Evolutionary conservation across 2,888 invertebrate genomes (phyloP).

Genomic region (Tenodera sinensis): DNA sequence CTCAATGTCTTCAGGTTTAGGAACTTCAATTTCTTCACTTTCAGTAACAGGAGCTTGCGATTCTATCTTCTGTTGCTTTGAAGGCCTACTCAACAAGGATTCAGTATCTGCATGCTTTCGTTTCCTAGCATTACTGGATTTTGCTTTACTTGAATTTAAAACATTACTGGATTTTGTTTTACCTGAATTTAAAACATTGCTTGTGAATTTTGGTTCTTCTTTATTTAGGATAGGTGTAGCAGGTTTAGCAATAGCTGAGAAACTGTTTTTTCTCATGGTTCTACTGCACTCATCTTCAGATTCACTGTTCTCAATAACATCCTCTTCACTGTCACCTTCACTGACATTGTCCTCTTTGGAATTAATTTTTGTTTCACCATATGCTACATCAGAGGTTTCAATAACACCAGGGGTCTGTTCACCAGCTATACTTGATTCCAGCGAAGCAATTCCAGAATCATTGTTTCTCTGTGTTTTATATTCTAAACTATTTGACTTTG

Average conservation of each 20-base stretch:
- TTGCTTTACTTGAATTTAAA: background rate
- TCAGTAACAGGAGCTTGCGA: background rate
- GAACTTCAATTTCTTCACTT: background rate
- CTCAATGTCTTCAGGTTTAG: slow-evolving; percentile 12
- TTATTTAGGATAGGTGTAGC: too few relatives aligned
- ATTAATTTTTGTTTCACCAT: slow-evolving; percentile 29
- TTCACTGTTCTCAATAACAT: slow-evolving; percentile 65
- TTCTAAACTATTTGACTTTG: slow-evolving; percentile 35
- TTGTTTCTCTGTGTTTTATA: background rate
- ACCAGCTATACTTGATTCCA: slow-evolving; percentile 35
- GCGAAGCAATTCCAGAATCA: slow-evolving; percentile 42
- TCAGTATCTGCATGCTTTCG: background rate
- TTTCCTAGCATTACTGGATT: background rate
- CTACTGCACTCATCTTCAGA: slow-evolving; percentile 53
- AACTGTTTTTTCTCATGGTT: background rate
- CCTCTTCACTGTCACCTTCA: slow-evolving; percentile 59
- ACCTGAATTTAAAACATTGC: background rate
- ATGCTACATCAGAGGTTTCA: background rate
- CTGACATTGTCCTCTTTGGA: slow-evolving; percentile 26
- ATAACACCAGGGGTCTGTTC: background rate
- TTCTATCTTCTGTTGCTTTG: background rate
- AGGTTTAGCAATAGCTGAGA: background rate
- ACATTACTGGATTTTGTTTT: background rate
- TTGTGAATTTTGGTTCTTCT: background rate
- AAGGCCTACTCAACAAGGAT: background rate